Conservation (phyloP, 1,140 invertebrate genomes). For the Panulirus ornatus region DNA sequence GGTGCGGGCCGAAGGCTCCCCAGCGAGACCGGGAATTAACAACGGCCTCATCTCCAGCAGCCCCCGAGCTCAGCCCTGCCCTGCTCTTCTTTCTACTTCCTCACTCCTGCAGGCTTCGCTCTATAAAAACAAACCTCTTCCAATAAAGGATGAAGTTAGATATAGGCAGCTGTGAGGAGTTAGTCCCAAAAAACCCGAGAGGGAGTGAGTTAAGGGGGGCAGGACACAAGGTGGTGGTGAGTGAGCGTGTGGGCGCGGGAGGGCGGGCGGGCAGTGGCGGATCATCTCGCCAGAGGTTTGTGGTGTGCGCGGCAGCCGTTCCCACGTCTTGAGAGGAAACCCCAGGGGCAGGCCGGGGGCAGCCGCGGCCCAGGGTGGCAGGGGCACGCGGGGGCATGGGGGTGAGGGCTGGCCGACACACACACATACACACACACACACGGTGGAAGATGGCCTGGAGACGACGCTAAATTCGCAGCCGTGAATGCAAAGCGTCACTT, state of each 20-base stretch:
- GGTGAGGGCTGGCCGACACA: not conserved
- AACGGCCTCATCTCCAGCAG: too few relatives aligned
- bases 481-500: not conserved
- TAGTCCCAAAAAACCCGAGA: too few relatives aligned
- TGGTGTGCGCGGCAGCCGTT: slow-evolving; percentile 9
- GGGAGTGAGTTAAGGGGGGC: not conserved
- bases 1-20: not conserved
- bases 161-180: too few relatives aligned
- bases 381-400: not conserved
- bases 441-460: not conserved
- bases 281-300: not conserved
- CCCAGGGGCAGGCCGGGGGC: not conserved
- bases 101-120: too few relatives aligned
- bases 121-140: too few relatives aligned
- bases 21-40: too few relatives aligned
- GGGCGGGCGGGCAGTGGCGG: not conserved
- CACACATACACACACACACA: not conserved
- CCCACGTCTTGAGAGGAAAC: slow-evolving; percentile 2
- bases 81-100: too few relatives aligned
- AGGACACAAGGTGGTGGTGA: not conserved
- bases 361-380: not conserved
- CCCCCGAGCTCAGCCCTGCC: too few relatives aligned
- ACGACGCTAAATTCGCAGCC: not conserved
- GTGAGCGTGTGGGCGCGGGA: not conserved
- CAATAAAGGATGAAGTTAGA: too few relatives aligned